These are phyloP conservation scores for Philonicus albiceps DNA, from an alignment of 2,888 invertebrate genomes.

Conservation along the genomic window DNA sequence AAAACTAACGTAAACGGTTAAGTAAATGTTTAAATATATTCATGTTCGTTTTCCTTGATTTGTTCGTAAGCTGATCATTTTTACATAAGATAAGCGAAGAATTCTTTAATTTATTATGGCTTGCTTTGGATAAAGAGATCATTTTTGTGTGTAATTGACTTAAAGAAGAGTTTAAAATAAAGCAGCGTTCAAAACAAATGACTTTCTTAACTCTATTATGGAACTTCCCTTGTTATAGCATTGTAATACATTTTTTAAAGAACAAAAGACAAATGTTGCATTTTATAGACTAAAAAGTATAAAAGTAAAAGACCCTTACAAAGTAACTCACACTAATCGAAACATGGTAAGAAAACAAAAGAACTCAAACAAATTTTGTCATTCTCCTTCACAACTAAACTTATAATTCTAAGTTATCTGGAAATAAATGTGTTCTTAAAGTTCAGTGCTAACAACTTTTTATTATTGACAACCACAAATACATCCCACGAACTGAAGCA, in stretches of 20 bases:
- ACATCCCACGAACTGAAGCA: background rate
- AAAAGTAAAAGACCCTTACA: constrained; percentile 36
- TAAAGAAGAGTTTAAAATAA: constrained; percentile 13
- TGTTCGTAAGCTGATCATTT: constrained; percentile 17
- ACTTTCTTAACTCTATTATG: constrained; percentile 32
- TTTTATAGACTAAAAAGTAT: constrained; percentile 21
- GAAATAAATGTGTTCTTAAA: constrained; percentile 10
- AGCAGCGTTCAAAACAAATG: constrained; percentile 10
- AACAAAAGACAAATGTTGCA: constrained; percentile 38
- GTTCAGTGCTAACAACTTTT: constrained; percentile 10
- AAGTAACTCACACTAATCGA: background rate
- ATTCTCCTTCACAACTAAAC: background rate
- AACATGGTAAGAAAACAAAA: background rate
- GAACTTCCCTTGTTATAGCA: constrained; percentile 23
- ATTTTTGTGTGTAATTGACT: constrained; percentile 25
- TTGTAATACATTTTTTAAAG: constrained; percentile 33
- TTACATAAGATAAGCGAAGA: background rate
- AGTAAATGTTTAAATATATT: constrained; percentile 31
- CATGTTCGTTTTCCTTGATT: constrained; percentile 5
- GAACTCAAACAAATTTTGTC: background rate
- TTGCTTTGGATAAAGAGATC: background rate
- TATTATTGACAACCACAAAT: background rate
- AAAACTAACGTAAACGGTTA: constrained; percentile 22
- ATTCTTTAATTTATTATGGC: constrained; percentile 27
- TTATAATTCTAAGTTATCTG: constrained; percentile 1